Conservation (phyloP, 23 tunicate genomes). For the Diplosoma virens region DNA sequence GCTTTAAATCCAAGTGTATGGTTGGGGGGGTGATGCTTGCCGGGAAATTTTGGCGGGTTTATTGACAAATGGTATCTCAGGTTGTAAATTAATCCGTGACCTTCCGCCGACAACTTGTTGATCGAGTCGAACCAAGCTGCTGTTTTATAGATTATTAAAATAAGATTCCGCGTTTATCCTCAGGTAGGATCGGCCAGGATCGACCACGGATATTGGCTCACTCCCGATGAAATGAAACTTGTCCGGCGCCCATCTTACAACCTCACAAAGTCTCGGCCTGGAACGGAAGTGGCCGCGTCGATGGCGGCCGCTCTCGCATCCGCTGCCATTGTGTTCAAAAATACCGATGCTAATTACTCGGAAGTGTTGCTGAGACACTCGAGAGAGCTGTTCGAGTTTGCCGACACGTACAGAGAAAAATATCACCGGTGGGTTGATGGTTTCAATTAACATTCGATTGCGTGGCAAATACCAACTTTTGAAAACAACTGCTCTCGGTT, state of each 20-base stretch:
- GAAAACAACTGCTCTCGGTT: too few species aligned
- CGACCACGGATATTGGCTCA: conserved; percentile 76
- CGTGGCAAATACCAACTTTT: too few species aligned
- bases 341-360: conserved; percentile 59
- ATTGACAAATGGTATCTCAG: too few species aligned
- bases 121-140: too few species aligned
- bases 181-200: conserved; percentile 77
- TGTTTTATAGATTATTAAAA: too few species aligned
- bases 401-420: conserved; percentile 48
- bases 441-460: too few species aligned
- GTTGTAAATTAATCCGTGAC: too few species aligned
- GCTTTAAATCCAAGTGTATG: too few species aligned
- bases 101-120: too few species aligned
- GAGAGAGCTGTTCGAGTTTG: conserved; percentile 82
- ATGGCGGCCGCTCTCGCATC: conserved; percentile 98
- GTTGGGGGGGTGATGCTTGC: too few species aligned
- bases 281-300: conserved; percentile 88
- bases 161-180: too few species aligned
- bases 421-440: conserved; percentile 88
- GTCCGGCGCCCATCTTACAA: conserved; percentile 70
- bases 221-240: conserved; percentile 71
- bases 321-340: conserved; percentile 65
- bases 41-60: too few species aligned
- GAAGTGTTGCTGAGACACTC: conserved; percentile 60
- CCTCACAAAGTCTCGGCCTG: conserved; percentile 53